A percentile compares a stretch with the other conserved stretches of the same genome.
Conservation (phyloP, 1,140 invertebrate species). For the Chymomyza costata region DNA sequence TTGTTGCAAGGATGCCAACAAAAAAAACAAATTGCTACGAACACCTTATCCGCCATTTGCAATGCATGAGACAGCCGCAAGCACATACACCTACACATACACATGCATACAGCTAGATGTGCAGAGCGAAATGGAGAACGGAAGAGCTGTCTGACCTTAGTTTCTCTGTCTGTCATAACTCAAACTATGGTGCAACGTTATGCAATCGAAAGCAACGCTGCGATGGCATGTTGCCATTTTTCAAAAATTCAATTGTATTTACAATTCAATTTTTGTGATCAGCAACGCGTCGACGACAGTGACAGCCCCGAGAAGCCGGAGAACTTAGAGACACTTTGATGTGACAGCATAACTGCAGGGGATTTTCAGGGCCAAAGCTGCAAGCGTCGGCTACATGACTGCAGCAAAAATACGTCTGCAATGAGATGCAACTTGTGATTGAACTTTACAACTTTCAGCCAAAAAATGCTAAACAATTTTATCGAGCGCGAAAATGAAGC, state of each 20-base stretch:
- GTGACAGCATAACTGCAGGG: conserved; percentile 27
- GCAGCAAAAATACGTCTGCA: too few relatives aligned
- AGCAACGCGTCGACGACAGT: conserved; percentile 48
- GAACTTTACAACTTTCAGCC: not conserved
- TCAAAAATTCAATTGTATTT: conserved; percentile 62
- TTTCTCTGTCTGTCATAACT: not conserved
- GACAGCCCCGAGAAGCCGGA: conserved; percentile 29
- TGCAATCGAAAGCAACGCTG: too few relatives aligned
- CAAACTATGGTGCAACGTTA: too few relatives aligned
- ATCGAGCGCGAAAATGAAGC: too few relatives aligned
- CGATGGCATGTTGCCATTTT: conserved; percentile 28
- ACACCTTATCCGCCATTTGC: conserved; percentile 52
- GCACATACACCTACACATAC: conserved; percentile 50
- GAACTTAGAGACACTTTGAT: conserved; percentile 37
- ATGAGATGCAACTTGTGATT: conserved; percentile 15
- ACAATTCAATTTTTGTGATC: conserved; percentile 69
- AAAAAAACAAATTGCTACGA: conserved; percentile 30
- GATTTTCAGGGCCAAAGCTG: too few relatives aligned
- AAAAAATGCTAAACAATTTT: too few relatives aligned
- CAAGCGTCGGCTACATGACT: not conserved
- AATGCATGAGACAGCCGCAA: conserved; percentile 34
- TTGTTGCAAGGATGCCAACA: too few relatives aligned
- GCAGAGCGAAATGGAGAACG: too few relatives aligned
- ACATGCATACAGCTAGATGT: too few relatives aligned
- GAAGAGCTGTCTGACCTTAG: conserved; percentile 51